Conservation (phyloP, 1,140 invertebrate species). For the Caenorhabditis briggsae region DNA sequence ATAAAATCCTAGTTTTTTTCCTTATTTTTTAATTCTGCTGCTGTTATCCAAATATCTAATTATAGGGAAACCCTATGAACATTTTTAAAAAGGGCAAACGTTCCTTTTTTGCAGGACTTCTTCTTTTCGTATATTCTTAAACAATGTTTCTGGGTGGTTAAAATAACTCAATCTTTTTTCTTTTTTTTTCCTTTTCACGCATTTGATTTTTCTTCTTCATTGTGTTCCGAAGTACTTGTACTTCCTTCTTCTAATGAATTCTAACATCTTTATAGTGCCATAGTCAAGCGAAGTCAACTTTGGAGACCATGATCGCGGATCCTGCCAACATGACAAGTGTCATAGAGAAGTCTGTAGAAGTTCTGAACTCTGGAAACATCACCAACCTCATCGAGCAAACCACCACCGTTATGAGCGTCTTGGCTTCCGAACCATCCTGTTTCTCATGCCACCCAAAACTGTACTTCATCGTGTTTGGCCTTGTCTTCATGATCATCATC, state of each 20-base stretch:
- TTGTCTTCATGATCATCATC: conserved; percentile 57
- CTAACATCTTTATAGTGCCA: background rate
- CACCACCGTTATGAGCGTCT: background rate
- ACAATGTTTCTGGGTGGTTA: too few relatives aligned
- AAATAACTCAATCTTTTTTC: too few relatives aligned
- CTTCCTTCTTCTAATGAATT: background rate
- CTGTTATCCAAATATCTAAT: background rate
- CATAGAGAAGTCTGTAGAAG: background rate
- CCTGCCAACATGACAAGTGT: background rate
- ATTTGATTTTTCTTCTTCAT: background rate
- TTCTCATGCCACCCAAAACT: conserved; percentile 38
- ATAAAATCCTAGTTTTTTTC: background rate
- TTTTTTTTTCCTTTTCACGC: too few relatives aligned
- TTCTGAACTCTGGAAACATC: background rate
- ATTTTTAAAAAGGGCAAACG: too few relatives aligned
- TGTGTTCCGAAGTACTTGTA: background rate
- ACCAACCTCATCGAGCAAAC: background rate
- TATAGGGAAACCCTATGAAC: background rate
- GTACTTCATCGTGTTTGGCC: conserved; percentile 34
- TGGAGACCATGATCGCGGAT: background rate
- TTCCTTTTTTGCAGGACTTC: background rate
- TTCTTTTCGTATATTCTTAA: background rate
- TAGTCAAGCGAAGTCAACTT: background rate
- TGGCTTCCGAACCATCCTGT: background rate
- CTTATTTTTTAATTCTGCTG: background rate